Conservation (phyloP, 2,888 invertebrate species). For the Leucophenga montana region DNA sequence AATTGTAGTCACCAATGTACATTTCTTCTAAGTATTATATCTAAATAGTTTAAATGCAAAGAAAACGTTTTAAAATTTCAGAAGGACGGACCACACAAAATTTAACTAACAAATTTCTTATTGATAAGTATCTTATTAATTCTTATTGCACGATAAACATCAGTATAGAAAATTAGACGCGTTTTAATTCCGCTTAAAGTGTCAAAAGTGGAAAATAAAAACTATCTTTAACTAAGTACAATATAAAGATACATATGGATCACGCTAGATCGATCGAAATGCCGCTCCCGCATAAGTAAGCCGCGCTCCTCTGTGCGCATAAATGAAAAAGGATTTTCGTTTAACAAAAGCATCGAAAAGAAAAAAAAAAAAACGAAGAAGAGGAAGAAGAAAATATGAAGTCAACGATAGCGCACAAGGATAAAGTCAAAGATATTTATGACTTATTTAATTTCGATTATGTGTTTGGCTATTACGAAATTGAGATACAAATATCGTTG, state of each 20-base stretch:
- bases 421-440: conserved; percentile 68
- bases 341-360: too few species aligned
- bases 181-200: neutral
- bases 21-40: too few species aligned
- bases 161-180: neutral
- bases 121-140: too few species aligned
- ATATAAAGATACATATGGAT: too few species aligned
- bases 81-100: too few species aligned
- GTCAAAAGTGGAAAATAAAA: neutral
- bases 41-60: too few species aligned
- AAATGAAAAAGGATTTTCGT: too few species aligned
- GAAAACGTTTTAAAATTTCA: too few species aligned
- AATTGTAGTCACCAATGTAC: too few species aligned
- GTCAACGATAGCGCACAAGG: conserved; percentile 49
- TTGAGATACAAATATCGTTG: neutral
- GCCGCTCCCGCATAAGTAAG: neutral
- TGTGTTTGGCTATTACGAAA: neutral
- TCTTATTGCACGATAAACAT: too few species aligned
- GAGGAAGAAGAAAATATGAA: conserved; percentile 62
- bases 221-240: neutral
- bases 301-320: neutral
- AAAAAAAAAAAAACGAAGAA: too few species aligned
- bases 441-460: conserved; percentile 47
- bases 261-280: neutral
- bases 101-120: too few species aligned